phyloP scores from a whole-genome alignment of 2,888 invertebrate species.

The Pyrocoelia pectoralis region DNA sequence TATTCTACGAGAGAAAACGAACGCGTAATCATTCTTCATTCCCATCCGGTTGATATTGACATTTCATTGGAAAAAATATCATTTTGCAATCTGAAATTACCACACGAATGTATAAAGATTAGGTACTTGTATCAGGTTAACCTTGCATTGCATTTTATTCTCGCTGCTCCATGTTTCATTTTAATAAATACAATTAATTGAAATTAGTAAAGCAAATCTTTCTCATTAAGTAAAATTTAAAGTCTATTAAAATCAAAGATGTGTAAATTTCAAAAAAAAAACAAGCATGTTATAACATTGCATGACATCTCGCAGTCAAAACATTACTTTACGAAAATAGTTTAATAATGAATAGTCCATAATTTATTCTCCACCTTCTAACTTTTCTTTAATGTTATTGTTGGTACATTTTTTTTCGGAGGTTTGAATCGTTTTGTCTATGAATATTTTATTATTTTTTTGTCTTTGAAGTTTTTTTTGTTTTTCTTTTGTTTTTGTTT shows the following conservation, averaged over 20 bases:
- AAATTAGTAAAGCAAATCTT: no score
- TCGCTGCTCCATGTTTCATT: no score
- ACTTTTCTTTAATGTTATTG: neutral
- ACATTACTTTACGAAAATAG: conserved; percentile 24
- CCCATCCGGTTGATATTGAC: neutral
- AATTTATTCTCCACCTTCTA: conserved; percentile 9
- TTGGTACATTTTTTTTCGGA: neutral
- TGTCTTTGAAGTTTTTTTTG: neutral
- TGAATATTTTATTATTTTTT: conserved; percentile 1
- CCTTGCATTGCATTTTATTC: no score
- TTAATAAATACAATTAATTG: no score
- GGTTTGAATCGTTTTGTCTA: neutral
- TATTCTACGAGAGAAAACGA: no score
- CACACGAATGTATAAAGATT: no score
- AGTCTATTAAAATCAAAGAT: no score
- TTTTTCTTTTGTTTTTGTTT: neutral
- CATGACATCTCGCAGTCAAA: conserved; percentile 26
- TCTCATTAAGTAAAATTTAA: no score
- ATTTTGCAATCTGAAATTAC: neutral
- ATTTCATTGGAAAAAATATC: neutral
- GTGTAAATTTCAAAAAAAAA: no score
- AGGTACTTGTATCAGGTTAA: neutral
- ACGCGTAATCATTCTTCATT: neutral
- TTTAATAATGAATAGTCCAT: conserved; percentile 17
- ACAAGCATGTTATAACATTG: no score